Evolutionary conservation across 2,797 vertebrate species (phyloP).

Genomic region (Pogoniulus pusillus): DNA sequence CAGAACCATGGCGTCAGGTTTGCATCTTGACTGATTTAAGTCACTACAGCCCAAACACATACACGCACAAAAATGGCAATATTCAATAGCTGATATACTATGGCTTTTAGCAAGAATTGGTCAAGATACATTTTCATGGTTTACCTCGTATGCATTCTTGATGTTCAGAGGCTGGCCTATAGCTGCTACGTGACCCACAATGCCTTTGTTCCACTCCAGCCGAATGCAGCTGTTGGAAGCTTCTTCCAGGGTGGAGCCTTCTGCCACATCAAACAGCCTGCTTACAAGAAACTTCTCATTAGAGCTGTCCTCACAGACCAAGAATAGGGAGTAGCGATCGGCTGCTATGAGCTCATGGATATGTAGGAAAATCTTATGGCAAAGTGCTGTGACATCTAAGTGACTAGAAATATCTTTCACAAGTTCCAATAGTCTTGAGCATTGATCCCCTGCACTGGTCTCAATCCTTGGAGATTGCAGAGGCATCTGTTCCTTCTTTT

Average conservation of each 20-base stretch:
- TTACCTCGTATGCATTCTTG: slow-evolving; percentile 95
- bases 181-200: slow-evolving; percentile 93
- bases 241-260: slow-evolving; percentile 93
- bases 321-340: slow-evolving; percentile 94
- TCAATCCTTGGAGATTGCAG: slow-evolving; percentile 73
- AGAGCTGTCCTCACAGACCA: slow-evolving; percentile 96
- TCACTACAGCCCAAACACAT: neutral
- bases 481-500: slow-evolving; percentile 85
- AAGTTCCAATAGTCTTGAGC: slow-evolving; percentile 91
- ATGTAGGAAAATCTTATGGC: slow-evolving; percentile 97
- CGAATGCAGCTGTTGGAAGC: slow-evolving; percentile 93
- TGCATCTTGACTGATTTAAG: neutral
- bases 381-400: slow-evolving; percentile 93
- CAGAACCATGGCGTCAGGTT: neutral
- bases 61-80: neutral
- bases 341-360: slow-evolving; percentile 94
- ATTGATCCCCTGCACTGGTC: slow-evolving; percentile 80
- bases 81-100: neutral
- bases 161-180: slow-evolving; percentile 93
- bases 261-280: slow-evolving; percentile 95
- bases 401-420: slow-evolving; percentile 97
- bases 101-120: neutral
- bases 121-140: neutral
- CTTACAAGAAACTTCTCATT: slow-evolving; percentile 95
- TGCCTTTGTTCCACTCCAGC: slow-evolving; percentile 97